Base-by-base conservation (phyloP, 2,888 invertebrate species). In the Agrenia bidenticulata region DNA sequence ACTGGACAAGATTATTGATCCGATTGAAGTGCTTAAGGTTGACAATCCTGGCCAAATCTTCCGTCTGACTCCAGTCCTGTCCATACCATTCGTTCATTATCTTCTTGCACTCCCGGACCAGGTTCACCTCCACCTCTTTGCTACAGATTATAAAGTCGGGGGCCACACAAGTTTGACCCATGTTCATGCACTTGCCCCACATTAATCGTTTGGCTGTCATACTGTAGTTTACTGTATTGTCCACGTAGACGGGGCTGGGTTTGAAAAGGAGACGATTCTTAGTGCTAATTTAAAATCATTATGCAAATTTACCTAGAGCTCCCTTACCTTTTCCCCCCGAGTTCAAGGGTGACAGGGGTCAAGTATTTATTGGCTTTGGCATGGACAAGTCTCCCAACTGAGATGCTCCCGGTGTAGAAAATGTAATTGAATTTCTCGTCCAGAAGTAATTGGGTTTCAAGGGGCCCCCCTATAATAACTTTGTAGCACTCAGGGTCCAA, bases 181-280 rank as follows among this genome's bases (percentile, higher is more conserved):
- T 74, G 77, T 84, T 84, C 26, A 78, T 72, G 71, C 79, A 80
- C 76, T 84, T 84, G 1, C 83, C 84, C 84, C 84, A 85, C 17
- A 81, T 69, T 11, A 85, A 77, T 59, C 84, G 77, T 64, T 79
- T 79, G 1, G 81, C 82, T 1, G 81, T 79, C 19, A 81, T 74
- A 13, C 77, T 78, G 26, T 83, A 71, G 73, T 84, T 81, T 2
- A 73, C 74, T 45, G 78, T 78, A 13, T 79, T 77, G 71, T 82
- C 83, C 11, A 84, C 78, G 70, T 81, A 81, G 1, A 81, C 81
- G 13, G 84, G 84, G 73, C 83, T 83, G 9, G 15, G 56, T 27
- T n/a, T 9, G 15, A 45, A 19, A 45, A 45, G 15, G 15, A 19
- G 15, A 45, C 5, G 7, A 45, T 45, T n/a, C 7, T 5, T 9